Conservation (phyloP, 2,888 invertebrate species). For the Orchestes rusci region DNA sequence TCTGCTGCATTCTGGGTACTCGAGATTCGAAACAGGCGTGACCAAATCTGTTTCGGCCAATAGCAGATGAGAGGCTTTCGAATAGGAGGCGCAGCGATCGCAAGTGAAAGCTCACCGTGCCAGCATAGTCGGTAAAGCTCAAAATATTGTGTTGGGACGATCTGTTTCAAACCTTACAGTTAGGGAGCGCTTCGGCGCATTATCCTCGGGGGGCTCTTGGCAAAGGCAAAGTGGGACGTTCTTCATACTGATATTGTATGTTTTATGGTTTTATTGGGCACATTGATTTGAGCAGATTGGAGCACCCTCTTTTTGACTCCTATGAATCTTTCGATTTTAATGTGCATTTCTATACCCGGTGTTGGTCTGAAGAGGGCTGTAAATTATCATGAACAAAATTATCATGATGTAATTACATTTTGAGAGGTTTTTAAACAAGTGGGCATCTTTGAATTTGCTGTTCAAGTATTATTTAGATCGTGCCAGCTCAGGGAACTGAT, state of each 20-base stretch:
- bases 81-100: constrained; percentile 9
- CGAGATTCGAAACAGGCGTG: constrained; percentile 36
- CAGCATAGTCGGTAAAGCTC: constrained; percentile 10
- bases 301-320: constrained; percentile 28
- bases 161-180: no score
- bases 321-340: constrained; percentile 29
- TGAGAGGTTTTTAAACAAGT: constrained; percentile 7
- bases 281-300: constrained; percentile 36
- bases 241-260: constrained; percentile 43
- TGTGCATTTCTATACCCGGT: constrained; percentile 19
- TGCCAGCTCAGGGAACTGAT: neutral
- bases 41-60: constrained; percentile 10
- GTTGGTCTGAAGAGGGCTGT: constrained; percentile 18
- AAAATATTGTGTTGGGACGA: no score
- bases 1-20: constrained; percentile 44
- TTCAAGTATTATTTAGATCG: neutral
- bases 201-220: no score
- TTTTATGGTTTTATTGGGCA: constrained; percentile 46
- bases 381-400: constrained; percentile 24
- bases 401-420: constrained; percentile 22
- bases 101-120: constrained; percentile 11
- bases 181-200: no score
- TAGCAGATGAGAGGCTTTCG: constrained; percentile 9
- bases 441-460: neutral
- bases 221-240: constrained; percentile 34